Conservation (phyloP, 2,888 invertebrate genomes). For the Heliconius erato region DNA sequence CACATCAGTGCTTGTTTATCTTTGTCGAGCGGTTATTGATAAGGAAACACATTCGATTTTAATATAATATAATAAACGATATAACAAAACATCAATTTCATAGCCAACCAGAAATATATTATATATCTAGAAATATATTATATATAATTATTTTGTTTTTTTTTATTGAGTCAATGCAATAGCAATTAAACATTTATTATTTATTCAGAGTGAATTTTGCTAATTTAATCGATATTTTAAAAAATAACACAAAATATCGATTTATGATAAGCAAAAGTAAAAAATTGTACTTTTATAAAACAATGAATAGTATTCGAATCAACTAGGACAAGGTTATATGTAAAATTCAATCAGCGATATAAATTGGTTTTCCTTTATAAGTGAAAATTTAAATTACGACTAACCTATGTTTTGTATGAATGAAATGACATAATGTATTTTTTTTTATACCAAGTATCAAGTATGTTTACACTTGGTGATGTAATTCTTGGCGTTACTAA, state of each 20-base stretch:
- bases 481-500: conserved; percentile 22
- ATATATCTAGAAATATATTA: not conserved
- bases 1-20: conserved; percentile 20
- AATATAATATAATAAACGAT: not conserved
- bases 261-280: too few species aligned
- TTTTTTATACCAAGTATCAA: conserved; percentile 9
- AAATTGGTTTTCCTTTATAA: not conserved
- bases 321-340: conserved; percentile 6
- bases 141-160: not conserved
- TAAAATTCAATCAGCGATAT: not conserved
- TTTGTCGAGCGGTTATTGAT: conserved; percentile 28
- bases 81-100: not conserved
- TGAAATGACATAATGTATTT: not conserved
- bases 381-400: too few species aligned
- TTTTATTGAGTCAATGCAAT: not conserved
- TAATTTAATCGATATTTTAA: not conserved
- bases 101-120: conserved; percentile 20
- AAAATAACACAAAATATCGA: not conserved
- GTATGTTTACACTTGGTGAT: conserved; percentile 24
- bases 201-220: not conserved
- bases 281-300: too few species aligned
- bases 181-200: not conserved
- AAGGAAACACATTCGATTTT: conserved; percentile 17
- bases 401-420: not conserved
- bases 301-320: not conserved